A percentile compares a stretch with the other conserved stretches of the same genome.
Evolutionary conservation across 2,888 invertebrate genomes (phyloP).

Genomic region (Leucophora obtusa): DNA sequence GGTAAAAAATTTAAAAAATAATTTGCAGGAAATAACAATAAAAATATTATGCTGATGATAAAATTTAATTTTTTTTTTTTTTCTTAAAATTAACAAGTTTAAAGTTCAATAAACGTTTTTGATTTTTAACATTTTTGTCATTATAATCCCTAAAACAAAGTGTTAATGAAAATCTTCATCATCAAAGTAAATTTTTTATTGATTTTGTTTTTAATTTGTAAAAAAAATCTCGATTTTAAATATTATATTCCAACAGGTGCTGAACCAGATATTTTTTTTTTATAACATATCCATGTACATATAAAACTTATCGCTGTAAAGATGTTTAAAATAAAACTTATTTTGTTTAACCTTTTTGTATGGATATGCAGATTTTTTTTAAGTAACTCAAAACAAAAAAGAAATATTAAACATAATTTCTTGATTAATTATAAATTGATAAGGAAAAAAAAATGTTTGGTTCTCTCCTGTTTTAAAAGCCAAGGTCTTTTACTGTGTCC

Average conservation of each 20-base stretch:
- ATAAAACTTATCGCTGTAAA: conserved; percentile 1
- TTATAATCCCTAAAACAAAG: background rate
- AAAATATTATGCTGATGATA: no score
- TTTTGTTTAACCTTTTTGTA: background rate
- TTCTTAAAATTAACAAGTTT: conserved; percentile 13
- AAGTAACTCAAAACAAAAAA: background rate
- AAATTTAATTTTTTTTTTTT: no score
- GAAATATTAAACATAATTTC: background rate
- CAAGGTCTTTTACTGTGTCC: background rate
- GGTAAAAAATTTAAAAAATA: no score
- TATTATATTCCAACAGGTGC: conserved; percentile 38
- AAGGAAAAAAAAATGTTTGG: background rate
- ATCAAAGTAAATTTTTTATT: background rate
- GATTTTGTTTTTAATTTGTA: background rate
- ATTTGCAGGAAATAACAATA: no score
- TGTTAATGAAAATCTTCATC: conserved; percentile 33
- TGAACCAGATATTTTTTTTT: conserved; percentile 16
- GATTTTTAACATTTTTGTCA: conserved; percentile 2
- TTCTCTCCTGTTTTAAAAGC: background rate
- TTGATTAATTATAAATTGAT: background rate
- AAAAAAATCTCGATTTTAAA: background rate
- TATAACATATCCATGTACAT: background rate
- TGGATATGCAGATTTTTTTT: background rate
- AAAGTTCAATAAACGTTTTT: conserved; percentile 43
- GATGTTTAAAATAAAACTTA: background rate